Conservation (phyloP, 2,113 vertebrate species). For the Sitta europaea region DNA sequence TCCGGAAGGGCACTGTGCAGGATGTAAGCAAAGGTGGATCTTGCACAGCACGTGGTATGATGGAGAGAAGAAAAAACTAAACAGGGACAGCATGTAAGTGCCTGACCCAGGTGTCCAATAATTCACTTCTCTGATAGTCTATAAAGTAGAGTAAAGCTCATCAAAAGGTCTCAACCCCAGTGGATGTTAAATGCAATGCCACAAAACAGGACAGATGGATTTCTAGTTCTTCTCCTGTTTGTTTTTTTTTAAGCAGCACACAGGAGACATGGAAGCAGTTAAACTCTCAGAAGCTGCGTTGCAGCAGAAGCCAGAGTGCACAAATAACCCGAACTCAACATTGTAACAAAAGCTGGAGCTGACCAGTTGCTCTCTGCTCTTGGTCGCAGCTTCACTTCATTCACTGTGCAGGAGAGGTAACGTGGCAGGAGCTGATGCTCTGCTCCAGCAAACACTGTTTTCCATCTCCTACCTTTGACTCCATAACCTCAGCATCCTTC, state of each 20-base stretch:
- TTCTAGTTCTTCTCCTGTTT: not conserved
- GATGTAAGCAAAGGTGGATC: not conserved
- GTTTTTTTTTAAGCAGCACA: not conserved
- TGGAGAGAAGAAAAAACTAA: not conserved
- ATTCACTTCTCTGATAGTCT: not conserved
- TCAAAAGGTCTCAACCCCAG: fast-evolving
- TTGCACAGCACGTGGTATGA: not conserved
- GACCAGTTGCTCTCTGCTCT: not conserved
- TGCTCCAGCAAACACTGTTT: not conserved
- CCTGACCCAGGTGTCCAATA: not conserved
- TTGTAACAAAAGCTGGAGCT: not conserved
- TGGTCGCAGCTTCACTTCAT: not conserved
- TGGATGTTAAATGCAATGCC: not conserved
- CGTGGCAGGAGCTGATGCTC: fast-evolving
- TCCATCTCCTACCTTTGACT: not conserved
- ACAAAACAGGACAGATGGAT: not conserved
- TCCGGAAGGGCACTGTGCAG: not conserved
- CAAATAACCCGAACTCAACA: not conserved
- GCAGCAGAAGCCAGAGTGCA: not conserved
- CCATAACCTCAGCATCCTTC: not conserved
- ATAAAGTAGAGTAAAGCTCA: not conserved
- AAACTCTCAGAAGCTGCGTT: not conserved
- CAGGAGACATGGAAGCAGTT: not conserved
- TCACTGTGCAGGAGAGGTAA: not conserved
- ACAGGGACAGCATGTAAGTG: not conserved